Evolutionary conservation across 2,888 invertebrate species (phyloP), one percentile per base, ranked within the genome.

Genomic region (Drosophila quinaria): DNA sequence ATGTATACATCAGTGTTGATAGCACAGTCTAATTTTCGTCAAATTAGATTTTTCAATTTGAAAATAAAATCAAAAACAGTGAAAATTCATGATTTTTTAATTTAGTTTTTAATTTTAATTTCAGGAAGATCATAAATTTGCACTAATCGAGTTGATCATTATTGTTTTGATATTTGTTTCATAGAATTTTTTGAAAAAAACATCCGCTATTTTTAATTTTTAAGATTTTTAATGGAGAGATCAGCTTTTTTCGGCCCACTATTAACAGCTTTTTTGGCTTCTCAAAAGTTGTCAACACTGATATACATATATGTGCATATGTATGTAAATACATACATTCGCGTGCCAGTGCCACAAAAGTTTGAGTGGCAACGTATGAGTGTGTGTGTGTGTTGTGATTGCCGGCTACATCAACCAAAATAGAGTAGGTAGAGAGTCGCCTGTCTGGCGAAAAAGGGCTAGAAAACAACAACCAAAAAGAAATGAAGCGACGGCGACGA

Each of bases 281-380:
- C 35, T 5, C 13, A 15, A 15, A 41, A 41, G 10, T 41, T 41
- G 41, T 10, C 44, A 22, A 17, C 47, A 29, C 47, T 41, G 17
- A 11, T 10, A 39, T 15, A 17, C 41, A 41, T 10, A n/a, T 2
- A n/a, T 51, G 10, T 22, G 3, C 15, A 8, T 37, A 37, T n/a
- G 3, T 37, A 25, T 25, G 25, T 25, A 25, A 6, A 6, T 6
- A 39, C 22, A 39, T 17, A 54, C 41, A 52, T 70, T 73, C 74
- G 81, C 81, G 73, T 81, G 70, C 56, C 63, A 63, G 63, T 69
- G 77, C 78, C 82, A 80, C 82, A 83, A 78, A 73, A 74, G 63
- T 80, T 66, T 73, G 66, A 62, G 54, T 61, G 50, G 42, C 39
- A 56, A 31, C 46, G 60, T 42, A 37, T 60, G 54, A 13, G 25